phyloP scores from a whole-genome alignment of 2,797 vertebrate species.

The Labeo calbasu region DNA sequence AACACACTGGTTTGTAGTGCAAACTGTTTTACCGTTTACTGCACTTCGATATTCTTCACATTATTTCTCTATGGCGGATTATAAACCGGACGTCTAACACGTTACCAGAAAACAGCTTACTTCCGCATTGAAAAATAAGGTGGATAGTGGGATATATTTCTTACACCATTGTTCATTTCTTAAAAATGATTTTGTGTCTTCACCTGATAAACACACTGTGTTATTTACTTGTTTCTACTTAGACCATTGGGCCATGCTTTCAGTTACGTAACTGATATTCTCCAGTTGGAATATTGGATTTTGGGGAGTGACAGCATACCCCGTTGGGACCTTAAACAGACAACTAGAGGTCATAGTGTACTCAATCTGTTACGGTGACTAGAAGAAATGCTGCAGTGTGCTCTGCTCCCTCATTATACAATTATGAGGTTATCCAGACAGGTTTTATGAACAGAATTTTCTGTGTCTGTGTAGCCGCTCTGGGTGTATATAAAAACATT shows the following conservation, averaged over 20 bases:
- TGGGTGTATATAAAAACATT: neutral
- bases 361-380: neutral
- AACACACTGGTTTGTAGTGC: too few relatives aligned
- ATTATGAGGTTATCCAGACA: neutral
- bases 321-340: constrained; percentile 1
- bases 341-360: constrained; percentile 23
- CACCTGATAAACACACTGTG: neutral
- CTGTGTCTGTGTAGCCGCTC: neutral
- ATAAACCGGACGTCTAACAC: too few relatives aligned
- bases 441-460: constrained; percentile 1
- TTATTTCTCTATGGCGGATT: too few relatives aligned
- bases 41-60: too few relatives aligned
- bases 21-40: too few relatives aligned
- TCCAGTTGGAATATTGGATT: constrained; percentile 21
- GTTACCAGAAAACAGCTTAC: too few relatives aligned
- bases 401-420: neutral
- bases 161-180: neutral
- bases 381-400: neutral
- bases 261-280: constrained; percentile 29
- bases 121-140: too few relatives aligned
- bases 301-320: neutral
- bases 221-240: neutral
- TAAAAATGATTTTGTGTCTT: neutral
- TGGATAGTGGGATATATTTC: too few relatives aligned
- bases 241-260: neutral